Percentiles rank a stretch among this genome's conserved stretches.
Conservation (phyloP, 2,888 invertebrate genomes). For the Limnephilus rhombicus region DNA sequence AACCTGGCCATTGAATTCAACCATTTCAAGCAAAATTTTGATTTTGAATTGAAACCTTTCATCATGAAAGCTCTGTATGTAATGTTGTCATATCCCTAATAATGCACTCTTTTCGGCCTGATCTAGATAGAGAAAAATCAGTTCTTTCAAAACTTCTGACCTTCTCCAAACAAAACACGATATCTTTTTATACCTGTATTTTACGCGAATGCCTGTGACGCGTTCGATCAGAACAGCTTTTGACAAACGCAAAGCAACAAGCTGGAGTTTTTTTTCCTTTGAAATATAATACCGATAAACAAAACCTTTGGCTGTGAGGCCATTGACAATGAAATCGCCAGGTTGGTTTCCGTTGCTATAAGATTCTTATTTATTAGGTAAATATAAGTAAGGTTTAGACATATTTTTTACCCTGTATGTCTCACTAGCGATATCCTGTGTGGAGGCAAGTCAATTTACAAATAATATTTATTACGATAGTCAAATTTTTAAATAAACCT, state of each 20-base stretch:
- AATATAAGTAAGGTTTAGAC: too few relatives aligned
- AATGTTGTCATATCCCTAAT: neutral
- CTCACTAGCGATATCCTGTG: too few relatives aligned
- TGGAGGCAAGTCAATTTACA: too few relatives aligned
- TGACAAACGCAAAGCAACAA: slow-evolving; percentile 20
- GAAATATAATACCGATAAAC: slow-evolving; percentile 34
- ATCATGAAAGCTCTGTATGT: too few relatives aligned
- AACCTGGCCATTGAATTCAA: too few relatives aligned
- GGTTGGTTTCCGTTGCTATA: neutral
- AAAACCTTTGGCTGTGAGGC: neutral
- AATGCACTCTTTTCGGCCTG: neutral
- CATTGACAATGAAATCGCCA: neutral
- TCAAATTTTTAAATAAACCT: too few relatives aligned
- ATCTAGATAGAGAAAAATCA: neutral
- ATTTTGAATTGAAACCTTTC: too few relatives aligned
- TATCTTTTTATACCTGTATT: neutral
- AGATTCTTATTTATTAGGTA: neutral
- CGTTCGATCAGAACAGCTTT: slow-evolving; percentile 19
- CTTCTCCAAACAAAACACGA: neutral
- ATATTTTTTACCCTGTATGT: too few relatives aligned
- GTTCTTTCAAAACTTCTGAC: neutral
- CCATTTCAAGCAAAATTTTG: too few relatives aligned
- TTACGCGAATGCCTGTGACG: neutral
- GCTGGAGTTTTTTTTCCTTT: slow-evolving; percentile 24
- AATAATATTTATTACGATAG: too few relatives aligned